Base-by-base conservation (phyloP, 2,113 vertebrate genomes). In the Cacatua alba region DNA sequence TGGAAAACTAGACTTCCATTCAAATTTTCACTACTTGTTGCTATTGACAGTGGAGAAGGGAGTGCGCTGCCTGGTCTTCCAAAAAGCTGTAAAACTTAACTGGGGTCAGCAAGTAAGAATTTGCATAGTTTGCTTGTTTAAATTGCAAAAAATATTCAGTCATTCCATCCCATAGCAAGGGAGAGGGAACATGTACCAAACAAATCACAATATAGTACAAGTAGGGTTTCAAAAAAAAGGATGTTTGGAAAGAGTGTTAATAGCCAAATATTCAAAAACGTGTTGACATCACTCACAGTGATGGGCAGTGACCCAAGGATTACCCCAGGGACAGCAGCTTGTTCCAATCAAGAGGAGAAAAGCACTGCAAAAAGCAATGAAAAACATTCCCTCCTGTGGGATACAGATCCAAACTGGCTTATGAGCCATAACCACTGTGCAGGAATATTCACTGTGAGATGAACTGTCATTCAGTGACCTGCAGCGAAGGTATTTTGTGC, bases 261-360 rank as follows among this genome's bases (percentile, higher is more conserved):
- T 75, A 95, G 88, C 94, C 67, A 92, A 88, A 86, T 79, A 55
- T 94, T 94, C 68, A 87, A 95, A 96, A 97, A 97, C 95, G 88
- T 77, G 78, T 93, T 97, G 97, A 97, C 94, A 97, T 97, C 97
- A 97, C 92, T 97, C 92, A 85, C 89, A 95, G 78, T 1, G 20
- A 83, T 85, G 88, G 95, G 89, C 84, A 79, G 62, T 87, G 81
- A 68, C 71, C 92, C 91, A 94, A 72, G 52, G 60, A 67, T 96
- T 94, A 90, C 87, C 43, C 81, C 75, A 85, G 94, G 78, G 96
- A 94, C 65, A 69, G 74, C 94, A 97, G 94, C 90, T 95, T 97
- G 95, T 97, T 97, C 92, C 91, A 96, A 94, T 96, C 90, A 95
- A 94, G 74, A 82, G 72, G 77, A 62, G 64, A 92, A 95, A 60